Percentiles rank a stretch among this genome's conserved stretches.
phyloP scores from a whole-genome alignment of 2,797 vertebrate genomes.

The Florisuga fusca region DNA sequence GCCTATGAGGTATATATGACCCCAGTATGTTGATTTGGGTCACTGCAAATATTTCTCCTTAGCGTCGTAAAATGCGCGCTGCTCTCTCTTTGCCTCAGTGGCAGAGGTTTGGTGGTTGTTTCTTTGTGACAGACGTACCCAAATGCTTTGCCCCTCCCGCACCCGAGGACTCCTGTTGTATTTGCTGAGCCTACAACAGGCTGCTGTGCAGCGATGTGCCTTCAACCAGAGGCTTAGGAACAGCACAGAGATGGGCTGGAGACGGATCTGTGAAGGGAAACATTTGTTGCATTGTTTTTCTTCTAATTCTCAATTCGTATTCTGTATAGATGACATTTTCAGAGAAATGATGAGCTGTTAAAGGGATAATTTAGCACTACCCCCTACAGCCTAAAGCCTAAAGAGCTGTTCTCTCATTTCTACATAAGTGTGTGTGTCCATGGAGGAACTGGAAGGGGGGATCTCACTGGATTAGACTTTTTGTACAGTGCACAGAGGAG shows the following conservation, averaged over 20 bases:
- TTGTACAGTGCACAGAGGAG: background rate
- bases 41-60: background rate
- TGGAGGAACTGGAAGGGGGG: background rate
- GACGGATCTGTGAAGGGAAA: background rate
- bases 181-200: background rate
- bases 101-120: background rate
- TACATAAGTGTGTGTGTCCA: background rate
- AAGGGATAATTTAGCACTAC: background rate
- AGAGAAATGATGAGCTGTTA: background rate
- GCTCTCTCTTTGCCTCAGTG: background rate
- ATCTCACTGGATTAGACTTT: background rate
- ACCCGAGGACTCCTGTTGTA: background rate
- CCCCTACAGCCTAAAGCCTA: accelerated
- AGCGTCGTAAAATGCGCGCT: accelerated
- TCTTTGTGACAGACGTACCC: background rate
- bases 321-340: background rate
- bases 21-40: background rate
- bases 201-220: background rate
- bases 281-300: background rate
- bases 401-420: background rate
- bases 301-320: background rate
- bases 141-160: accelerated
- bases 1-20: background rate
- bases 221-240: background rate
- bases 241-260: background rate